phyloP scores from a whole-genome alignment of 1,140 invertebrate species.

The Heliconius melpomene region DNA sequence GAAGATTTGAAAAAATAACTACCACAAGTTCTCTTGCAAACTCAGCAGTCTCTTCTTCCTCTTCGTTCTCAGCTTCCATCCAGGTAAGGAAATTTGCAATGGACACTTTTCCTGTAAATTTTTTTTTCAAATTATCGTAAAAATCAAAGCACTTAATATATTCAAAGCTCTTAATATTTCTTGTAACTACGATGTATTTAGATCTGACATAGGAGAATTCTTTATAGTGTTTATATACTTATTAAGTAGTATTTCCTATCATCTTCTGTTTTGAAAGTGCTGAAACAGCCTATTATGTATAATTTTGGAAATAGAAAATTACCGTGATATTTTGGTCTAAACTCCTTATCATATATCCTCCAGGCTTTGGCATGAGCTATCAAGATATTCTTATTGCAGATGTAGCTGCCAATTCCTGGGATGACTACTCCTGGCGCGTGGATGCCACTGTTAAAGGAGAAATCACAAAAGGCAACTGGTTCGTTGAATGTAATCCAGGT shows the following conservation, averaged over 20 bases:
- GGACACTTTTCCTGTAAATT: not conserved
- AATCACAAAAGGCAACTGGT: constrained; percentile 81
- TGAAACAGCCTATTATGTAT: too few species aligned
- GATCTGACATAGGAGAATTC: too few species aligned
- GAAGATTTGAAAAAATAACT: not conserved
- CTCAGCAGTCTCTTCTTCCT: not conserved
- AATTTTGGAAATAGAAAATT: not conserved
- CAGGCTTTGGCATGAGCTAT: constrained; percentile 83
- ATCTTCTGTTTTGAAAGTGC: too few species aligned
- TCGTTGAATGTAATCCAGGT: constrained; percentile 87
- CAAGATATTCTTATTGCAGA: not conserved
- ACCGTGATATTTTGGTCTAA: constrained; percentile 58
- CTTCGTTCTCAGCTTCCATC: not conserved
- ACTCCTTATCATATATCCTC: constrained; percentile 80
- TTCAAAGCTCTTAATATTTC: too few species aligned
- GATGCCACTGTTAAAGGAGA: constrained; percentile 72
- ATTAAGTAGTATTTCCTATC: too few species aligned
- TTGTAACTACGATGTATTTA: too few species aligned
- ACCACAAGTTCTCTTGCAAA: not conserved
- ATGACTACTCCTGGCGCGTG: not conserved
- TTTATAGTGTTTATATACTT: too few species aligned
- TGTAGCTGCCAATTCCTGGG: not conserved
- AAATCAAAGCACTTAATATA: too few species aligned
- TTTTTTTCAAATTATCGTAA: not conserved
- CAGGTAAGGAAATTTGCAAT: not conserved